Percentiles rank a stretch among this genome's conserved stretches.
phyloP scores from a whole-genome alignment of 2,888 invertebrate genomes.

The Oxyscelio sp. region DNA sequence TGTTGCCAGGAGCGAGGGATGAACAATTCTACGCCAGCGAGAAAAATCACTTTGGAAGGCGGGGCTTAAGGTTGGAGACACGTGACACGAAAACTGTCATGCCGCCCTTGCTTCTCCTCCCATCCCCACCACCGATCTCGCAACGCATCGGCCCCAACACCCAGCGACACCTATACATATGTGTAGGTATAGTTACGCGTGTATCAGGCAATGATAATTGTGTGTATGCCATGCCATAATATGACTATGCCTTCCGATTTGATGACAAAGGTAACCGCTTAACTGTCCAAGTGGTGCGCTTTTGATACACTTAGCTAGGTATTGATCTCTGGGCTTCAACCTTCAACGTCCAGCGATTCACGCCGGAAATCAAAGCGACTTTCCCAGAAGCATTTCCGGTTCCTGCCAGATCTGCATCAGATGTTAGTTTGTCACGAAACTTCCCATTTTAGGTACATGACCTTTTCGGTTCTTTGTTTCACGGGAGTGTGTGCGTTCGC shows the following conservation, averaged over 20 bases:
- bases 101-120: no score
- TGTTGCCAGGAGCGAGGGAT: no score
- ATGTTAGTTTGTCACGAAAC: no score
- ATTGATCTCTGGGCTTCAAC: constrained; percentile 25
- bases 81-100: no score
- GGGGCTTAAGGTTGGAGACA: no score
- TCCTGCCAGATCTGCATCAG: not conserved
- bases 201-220: constrained; percentile 23
- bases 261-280: constrained; percentile 23
- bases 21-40: no score
- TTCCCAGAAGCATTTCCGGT: no score
- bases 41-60: no score
- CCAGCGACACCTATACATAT: constrained; percentile 59
- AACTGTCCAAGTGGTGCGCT: constrained; percentile 14
- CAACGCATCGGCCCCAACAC: no score
- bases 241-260: constrained; percentile 26
- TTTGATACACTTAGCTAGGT: constrained; percentile 10
- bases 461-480: no score
- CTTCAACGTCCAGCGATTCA: not conserved
- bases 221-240: constrained; percentile 11
- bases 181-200: constrained; percentile 15
- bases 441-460: no score
- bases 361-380: not conserved
- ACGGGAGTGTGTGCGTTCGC: constrained; percentile 9
- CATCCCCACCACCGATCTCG: no score